Conservation (phyloP, 1,140 invertebrate species). For the Saccostrea glomerata region DNA sequence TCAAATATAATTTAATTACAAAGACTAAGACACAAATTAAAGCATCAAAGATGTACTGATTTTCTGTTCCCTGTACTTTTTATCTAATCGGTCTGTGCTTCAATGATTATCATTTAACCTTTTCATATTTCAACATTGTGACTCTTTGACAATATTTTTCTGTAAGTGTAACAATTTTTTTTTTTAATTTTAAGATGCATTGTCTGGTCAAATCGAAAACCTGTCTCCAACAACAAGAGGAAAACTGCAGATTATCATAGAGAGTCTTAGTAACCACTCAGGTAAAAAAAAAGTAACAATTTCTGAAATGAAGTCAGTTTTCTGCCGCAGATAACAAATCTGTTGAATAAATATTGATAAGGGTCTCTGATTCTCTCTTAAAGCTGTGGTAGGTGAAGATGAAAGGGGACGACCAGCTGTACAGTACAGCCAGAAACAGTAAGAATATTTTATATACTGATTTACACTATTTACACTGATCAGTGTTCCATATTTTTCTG, state of each 20-base stretch:
- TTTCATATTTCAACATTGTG: too few species aligned
- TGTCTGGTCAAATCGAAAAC: constrained; percentile 5
- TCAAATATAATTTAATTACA: background rate
- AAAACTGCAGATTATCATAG: constrained; percentile 1
- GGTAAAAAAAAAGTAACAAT: background rate
- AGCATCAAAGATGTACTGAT: too few species aligned
- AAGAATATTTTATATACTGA: too few species aligned
- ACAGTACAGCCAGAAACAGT: constrained; percentile 40
- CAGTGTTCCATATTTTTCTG: too few species aligned
- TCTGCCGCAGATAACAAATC: too few species aligned
- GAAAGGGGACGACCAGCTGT: constrained; percentile 42
- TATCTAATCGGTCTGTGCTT: too few species aligned
- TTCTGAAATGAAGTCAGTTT: background rate
- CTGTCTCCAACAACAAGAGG: constrained; percentile 1
- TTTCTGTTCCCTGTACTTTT: too few species aligned
- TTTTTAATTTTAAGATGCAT: background rate
- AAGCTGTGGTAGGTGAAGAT: constrained; percentile 47
- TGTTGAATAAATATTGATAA: too few species aligned
- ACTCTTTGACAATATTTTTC: too few species aligned
- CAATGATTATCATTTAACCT: too few species aligned
- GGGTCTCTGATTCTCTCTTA: background rate
- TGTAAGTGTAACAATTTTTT: too few species aligned
- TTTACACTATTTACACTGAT: too few species aligned
- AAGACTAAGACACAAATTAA: background rate
- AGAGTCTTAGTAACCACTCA: constrained; percentile 18